Base-by-base conservation (phyloP, 2,888 invertebrate genomes). In the Lepidocyrtoides sp. region DNA sequence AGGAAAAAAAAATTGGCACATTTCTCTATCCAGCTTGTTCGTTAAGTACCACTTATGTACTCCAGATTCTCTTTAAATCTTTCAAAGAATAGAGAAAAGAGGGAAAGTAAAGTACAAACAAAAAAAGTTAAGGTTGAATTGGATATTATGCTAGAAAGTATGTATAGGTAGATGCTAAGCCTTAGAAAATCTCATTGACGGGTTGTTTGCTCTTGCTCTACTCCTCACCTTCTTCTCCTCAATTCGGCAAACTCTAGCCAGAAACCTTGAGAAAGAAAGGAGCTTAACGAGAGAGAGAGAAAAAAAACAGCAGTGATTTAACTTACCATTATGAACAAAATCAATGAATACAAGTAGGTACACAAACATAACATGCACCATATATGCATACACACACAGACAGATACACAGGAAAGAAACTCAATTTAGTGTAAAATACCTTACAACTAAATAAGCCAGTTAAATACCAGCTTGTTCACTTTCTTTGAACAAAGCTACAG, bases 171-270 rank as follows among this genome's bases (percentile, higher is more conserved):
- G n/a, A n/a, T n/a, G n/a, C 7, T 14, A 48, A 48, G 48, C 48
- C 48, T 48, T n/a, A n/a, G 48, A 48, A 48, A 48, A 14, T 48
- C 48, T 12, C 12, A 7, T 36, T 36, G 36, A 7, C 7, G 36
- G 36, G 48, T n/a, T n/a, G 2, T 2, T 48, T 12, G 3, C 48
- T n/a, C 10, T 48, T 12, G 3, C n/a, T 48, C 48, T 48, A 10
- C n/a, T 48, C 48, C 48, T 60, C 20, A 12, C 60, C 12, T n/a
- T 60, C 66, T 66, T 66, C 29, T 29, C 66, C 29, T 66, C n/a
- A n/a, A n/a, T n/a, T 66, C 66, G 10, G 5, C 4, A 41, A 41
- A 41, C n/a, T n/a, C n/a, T n/a, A 36, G 36, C 3, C 36, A 4
- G 3, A 48, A 48, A 48, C 14, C 10, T n/a, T n/a, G 48, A 48